Conservation (phyloP, 2,113 vertebrate species). For the Ochotona curzoniae region DNA sequence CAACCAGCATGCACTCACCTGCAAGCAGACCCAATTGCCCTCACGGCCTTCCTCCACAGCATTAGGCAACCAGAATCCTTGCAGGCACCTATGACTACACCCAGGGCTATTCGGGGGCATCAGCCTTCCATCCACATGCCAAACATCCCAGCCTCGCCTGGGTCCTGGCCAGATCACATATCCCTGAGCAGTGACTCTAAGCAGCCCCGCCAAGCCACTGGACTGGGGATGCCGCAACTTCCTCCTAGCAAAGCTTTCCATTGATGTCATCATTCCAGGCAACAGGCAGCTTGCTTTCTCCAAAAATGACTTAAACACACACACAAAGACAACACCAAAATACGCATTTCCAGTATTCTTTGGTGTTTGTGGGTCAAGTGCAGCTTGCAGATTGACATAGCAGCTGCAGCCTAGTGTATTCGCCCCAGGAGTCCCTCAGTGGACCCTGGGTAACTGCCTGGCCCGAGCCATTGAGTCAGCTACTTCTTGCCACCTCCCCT, state of each 20-base stretch:
- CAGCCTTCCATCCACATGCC: not conserved
- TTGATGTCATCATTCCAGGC: not conserved
- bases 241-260: not conserved
- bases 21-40: too few species aligned
- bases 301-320: not conserved
- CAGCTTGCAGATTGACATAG: not conserved
- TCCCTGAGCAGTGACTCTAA: not conserved
- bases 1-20: fast-evolving
- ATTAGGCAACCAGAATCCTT: not conserved
- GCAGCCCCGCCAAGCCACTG: too few species aligned
- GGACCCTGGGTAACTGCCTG: not conserved
- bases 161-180: too few species aligned
- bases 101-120: fast-evolving
- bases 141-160: not conserved
- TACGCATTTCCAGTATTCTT: not conserved
- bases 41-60: not conserved
- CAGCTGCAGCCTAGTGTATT: not conserved
- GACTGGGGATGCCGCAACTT: not conserved
- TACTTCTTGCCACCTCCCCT: not conserved
- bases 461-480: not conserved
- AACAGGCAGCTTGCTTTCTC: not conserved
- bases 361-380: too few species aligned
- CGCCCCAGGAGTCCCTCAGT: not conserved
- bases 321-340: not conserved
- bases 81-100: fast-evolving